Percentiles rank a stretch among this genome's conserved stretches.
Evolutionary conservation across 2,797 vertebrate genomes (phyloP).

Genomic region (Cercopithecus hamlyni): DNA sequence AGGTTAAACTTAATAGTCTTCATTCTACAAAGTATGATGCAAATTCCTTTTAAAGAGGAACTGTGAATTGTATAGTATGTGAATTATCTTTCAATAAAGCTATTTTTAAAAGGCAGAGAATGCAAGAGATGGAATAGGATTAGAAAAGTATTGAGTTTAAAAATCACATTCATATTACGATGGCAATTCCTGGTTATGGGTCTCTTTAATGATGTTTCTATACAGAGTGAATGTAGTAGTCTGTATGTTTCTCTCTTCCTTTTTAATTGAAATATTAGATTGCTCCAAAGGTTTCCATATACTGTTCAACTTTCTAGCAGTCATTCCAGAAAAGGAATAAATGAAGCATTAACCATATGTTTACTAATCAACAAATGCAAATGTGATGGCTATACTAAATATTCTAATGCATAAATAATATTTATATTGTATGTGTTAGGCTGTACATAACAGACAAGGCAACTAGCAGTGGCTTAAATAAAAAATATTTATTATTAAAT

Average conservation of each 20-base stretch:
- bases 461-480: background rate
- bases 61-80: background rate
- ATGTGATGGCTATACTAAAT: background rate
- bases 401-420: background rate
- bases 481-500: background rate
- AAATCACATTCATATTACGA: background rate
- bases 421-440: background rate
- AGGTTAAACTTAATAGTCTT: background rate
- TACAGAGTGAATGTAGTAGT: background rate
- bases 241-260: background rate
- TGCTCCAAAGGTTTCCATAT: background rate
- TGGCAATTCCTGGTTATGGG: background rate
- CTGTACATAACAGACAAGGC: background rate
- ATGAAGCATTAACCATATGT: background rate
- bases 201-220: background rate
- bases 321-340: background rate
- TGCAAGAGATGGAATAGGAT: background rate
- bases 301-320: background rate
- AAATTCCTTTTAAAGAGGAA: background rate
- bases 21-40: background rate
- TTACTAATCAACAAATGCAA: background rate
- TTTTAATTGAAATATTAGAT: conserved; percentile 29
- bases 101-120: background rate
- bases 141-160: conserved; percentile 18
- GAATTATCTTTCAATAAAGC: background rate